Evolutionary conservation across 2,113 vertebrate genomes (phyloP).

Genomic region (Oryzias curvinotus): DNA sequence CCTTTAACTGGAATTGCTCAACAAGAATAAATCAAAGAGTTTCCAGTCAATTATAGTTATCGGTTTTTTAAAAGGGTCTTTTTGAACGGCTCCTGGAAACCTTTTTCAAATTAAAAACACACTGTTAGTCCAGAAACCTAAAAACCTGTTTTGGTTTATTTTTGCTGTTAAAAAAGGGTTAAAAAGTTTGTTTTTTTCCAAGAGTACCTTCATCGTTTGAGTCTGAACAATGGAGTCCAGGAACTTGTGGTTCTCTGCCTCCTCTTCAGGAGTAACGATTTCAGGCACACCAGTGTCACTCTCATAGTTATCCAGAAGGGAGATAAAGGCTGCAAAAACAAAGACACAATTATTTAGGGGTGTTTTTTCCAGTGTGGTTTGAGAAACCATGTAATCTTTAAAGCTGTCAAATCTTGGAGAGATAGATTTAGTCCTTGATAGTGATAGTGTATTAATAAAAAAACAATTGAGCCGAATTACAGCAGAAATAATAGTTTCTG

Average conservation of each 20-base stretch:
- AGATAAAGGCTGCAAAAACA: conserved; percentile 77
- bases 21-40: too few species aligned
- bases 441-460: not conserved
- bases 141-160: too few species aligned
- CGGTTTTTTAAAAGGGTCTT: too few species aligned
- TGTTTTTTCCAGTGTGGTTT: not conserved
- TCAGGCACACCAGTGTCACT: conserved; percentile 79
- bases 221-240: conserved; percentile 75
- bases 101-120: too few species aligned
- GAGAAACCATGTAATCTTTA: not conserved
- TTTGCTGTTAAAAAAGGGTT: too few species aligned
- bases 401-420: not conserved
- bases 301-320: conserved; percentile 82
- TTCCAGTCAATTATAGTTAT: too few species aligned
- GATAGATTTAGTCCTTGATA: not conserved
- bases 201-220: conserved; percentile 79
- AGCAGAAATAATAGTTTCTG: too few species aligned
- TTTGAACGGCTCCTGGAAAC: too few species aligned
- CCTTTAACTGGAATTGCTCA: too few species aligned
- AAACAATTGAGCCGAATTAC: too few species aligned
- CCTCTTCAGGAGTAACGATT: conserved; percentile 80
- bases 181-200: too few species aligned
- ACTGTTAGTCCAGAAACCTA: too few species aligned
- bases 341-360: not conserved
- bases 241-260: conserved; percentile 81